These are phyloP conservation scores for Caenorhabditis brenneri DNA, from an alignment of 1,140 invertebrate genomes.

Conservation along the genomic window DNA sequence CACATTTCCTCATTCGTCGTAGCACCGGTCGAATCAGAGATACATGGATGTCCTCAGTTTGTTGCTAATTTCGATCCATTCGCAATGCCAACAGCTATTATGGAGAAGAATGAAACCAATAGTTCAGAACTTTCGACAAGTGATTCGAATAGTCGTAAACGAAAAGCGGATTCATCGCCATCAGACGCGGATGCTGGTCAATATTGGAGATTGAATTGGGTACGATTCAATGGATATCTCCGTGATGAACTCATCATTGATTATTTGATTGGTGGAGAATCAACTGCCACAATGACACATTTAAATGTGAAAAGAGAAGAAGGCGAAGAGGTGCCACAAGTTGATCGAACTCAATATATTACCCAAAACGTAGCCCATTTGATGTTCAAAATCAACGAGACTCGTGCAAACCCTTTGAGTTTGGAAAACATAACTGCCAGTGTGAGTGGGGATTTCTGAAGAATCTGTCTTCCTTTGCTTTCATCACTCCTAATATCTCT, in stretches of 20 bases:
- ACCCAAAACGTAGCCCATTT: slow-evolving; percentile 20
- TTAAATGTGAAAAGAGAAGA: not conserved
- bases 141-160: not conserved
- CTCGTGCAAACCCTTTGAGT: not conserved
- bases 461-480: too few species aligned
- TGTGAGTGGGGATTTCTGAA: not conserved
- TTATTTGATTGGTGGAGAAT: slow-evolving; percentile 8
- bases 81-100: not conserved
- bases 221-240: slow-evolving; percentile 35
- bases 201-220: slow-evolving; percentile 44
- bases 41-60: slow-evolving; percentile 30
- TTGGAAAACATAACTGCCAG: slow-evolving; percentile 7
- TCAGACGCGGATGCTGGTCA: not conserved
- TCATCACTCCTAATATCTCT: not conserved
- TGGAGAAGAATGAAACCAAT: not conserved
- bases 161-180: not conserved
- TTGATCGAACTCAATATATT: slow-evolving; percentile 19
- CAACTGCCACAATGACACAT: not conserved
- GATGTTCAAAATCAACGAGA: slow-evolving; percentile 12
- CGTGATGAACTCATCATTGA: slow-evolving; percentile 44
- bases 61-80: not conserved
- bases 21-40: not conserved
- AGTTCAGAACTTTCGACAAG: not conserved
- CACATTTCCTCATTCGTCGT: slow-evolving; percentile 37
- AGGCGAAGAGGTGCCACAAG: not conserved